These are phyloP conservation scores for Oryctolagus cuniculus DNA, from an alignment of 2,113 vertebrate species.

Conservation along the genomic window DNA sequence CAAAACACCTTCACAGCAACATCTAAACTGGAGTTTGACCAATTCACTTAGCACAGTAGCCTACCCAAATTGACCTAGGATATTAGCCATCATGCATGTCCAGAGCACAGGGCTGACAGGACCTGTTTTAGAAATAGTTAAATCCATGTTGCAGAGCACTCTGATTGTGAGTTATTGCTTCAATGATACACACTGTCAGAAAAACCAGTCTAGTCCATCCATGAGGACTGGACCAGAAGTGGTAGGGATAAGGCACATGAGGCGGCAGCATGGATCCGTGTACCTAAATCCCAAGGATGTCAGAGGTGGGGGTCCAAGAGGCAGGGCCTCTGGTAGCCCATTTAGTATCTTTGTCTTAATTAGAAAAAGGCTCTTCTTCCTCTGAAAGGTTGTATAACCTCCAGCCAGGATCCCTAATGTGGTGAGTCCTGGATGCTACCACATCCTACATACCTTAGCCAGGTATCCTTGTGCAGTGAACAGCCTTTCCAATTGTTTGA, in stretches of 20 bases:
- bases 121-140: neutral
- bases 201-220: no score
- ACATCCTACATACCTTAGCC: neutral
- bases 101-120: neutral
- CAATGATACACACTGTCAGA: neutral
- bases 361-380: neutral
- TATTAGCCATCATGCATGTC: neutral
- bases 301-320: neutral
- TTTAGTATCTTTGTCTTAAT: neutral
- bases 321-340: neutral
- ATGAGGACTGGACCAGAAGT: neutral
- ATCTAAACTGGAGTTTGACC: neutral
- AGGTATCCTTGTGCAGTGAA: neutral
- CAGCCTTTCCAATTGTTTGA: neutral
- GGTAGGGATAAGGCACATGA: neutral
- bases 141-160: neutral
- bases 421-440: neutral
- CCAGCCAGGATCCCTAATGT: neutral
- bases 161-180: neutral
- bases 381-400: neutral
- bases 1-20: neutral
- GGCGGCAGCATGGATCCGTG: neutral
- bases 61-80: neutral
- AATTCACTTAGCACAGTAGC: neutral
- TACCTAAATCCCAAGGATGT: neutral